Percentiles rank a stretch among this genome's conserved stretches.
phyloP scores from a whole-genome alignment of 1,140 invertebrate genomes.

The Cydia pomonella region DNA sequence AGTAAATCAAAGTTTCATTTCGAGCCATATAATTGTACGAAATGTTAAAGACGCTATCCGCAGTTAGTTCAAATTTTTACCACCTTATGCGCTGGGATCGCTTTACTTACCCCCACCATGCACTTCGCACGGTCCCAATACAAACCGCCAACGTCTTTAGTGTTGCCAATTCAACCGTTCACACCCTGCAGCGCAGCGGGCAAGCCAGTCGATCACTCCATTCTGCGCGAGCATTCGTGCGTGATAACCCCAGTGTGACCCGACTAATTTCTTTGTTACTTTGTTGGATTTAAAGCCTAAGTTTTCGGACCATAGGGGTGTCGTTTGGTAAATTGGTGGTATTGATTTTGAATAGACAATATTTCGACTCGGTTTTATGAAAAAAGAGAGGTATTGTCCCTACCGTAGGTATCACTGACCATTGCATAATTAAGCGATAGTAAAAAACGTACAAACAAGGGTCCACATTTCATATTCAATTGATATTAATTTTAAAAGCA shows the following conservation, averaged over 20 bases:
- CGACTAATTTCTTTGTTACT: constrained; percentile 31
- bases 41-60: too few relatives aligned
- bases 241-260: constrained; percentile 46
- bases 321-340: not conserved
- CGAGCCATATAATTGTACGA: too few relatives aligned
- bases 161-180: constrained; percentile 27
- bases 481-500: too few relatives aligned
- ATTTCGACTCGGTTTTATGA: not conserved
- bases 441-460: too few relatives aligned
- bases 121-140: too few relatives aligned
- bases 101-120: too few relatives aligned
- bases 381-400: not conserved
- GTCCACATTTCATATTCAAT: too few relatives aligned
- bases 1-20: too few relatives aligned
- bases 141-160: constrained; percentile 3
- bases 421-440: too few relatives aligned
- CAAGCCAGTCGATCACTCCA: constrained; percentile 55
- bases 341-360: not conserved
- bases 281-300: constrained; percentile 30
- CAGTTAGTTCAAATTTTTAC: too few relatives aligned
- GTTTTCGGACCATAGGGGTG: constrained; percentile 30
- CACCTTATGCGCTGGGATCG: too few relatives aligned
- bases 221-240: constrained; percentile 69
- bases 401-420: not conserved
- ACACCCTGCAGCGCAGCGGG: constrained; percentile 38